Evolutionary conservation across 2,113 vertebrate species (phyloP).

Genomic region (Hemichromis elongatus): DNA sequence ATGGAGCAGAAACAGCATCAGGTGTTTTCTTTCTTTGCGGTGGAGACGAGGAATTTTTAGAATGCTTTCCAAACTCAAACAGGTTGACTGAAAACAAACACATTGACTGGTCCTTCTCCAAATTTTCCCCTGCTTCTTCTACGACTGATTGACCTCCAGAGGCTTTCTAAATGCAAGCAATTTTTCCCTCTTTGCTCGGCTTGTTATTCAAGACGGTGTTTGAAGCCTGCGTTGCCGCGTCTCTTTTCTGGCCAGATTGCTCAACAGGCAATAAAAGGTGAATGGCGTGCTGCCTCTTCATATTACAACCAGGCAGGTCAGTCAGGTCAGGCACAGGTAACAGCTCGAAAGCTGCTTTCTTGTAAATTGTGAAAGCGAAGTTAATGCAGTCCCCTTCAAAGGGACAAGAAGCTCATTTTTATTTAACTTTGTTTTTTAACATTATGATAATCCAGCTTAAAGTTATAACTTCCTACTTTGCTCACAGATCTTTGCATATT

Average conservation of each 20-base stretch:
- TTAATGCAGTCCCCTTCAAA: background rate
- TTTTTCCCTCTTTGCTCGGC: conserved; percentile 2
- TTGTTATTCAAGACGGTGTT: conserved; percentile 59
- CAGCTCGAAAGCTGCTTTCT: background rate
- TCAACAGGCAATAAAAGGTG: conserved; percentile 24
- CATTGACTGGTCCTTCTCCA: background rate
- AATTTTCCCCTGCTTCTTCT: background rate
- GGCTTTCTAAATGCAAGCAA: background rate
- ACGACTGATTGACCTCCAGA: conserved; percentile 23
- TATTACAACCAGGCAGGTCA: conserved; percentile 36
- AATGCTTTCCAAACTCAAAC: background rate
- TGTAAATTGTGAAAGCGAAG: background rate
- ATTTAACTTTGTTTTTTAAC: background rate
- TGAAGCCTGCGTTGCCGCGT: conserved; percentile 45
- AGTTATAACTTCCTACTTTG: conserved; percentile 8
- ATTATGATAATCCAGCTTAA: background rate
- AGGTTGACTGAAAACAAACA: background rate
- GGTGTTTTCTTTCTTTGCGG: background rate
- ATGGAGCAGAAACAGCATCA: background rate
- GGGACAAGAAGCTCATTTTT: background rate
- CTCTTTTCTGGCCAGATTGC: conserved; percentile 32
- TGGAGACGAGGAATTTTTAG: background rate
- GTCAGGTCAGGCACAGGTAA: conserved; percentile 23
- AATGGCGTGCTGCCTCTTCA: conserved; percentile 15
- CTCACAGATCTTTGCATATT: background rate